Conservation (phyloP, 2,113 vertebrate genomes). For the Tamias sibiricus region DNA sequence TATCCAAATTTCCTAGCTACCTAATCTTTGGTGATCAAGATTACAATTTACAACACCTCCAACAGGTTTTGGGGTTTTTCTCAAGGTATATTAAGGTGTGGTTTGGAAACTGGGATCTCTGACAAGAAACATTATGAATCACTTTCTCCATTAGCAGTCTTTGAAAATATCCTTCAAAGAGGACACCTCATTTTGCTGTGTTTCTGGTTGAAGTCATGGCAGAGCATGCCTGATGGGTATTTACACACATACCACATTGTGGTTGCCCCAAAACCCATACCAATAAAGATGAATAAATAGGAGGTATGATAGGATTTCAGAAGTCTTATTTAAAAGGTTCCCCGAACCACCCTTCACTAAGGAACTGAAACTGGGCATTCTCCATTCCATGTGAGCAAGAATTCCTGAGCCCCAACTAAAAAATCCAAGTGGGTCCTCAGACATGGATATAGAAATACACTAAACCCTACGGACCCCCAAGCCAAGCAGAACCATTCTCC, state of each 20-base stretch:
- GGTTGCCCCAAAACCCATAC: conserved; percentile 34
- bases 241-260: conserved; percentile 18
- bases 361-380: background rate
- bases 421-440: background rate
- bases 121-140: conserved; percentile 72
- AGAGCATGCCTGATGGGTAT: background rate
- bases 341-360: background rate
- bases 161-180: conserved; percentile 43
- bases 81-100: conserved; percentile 44
- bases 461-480: background rate
- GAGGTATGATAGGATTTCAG: background rate
- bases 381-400: background rate
- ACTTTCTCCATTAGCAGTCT: conserved; percentile 57
- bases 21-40: background rate
- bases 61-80: background rate
- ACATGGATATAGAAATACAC: background rate
- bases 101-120: conserved; percentile 61
- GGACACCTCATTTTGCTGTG: conserved; percentile 48
- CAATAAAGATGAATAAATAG: conserved; percentile 46
- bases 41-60: conserved; percentile 6
- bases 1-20: background rate
- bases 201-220: conserved; percentile 57
- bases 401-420: background rate
- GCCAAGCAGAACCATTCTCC: background rate
- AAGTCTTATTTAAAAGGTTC: background rate